Evolutionary conservation across 2,888 invertebrate genomes (phyloP).

Genomic region (Salticus scenicus): DNA sequence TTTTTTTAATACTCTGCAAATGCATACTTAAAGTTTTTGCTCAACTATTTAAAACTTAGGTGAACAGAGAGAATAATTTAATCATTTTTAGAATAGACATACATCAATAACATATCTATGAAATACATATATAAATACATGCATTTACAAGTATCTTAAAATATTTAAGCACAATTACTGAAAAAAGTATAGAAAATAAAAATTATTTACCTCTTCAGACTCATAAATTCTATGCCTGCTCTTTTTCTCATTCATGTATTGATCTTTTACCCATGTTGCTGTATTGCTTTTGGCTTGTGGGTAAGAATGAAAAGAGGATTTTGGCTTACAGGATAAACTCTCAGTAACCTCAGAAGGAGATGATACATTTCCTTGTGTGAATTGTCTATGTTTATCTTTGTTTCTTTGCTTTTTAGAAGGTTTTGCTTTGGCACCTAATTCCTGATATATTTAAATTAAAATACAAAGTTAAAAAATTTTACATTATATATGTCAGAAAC

Average conservation of each 20-base stretch:
- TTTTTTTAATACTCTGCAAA: too few species aligned
- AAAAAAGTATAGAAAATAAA: too few species aligned
- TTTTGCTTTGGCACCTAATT: constrained; percentile 1
- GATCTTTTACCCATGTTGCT: not conserved
- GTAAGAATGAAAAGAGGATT: not conserved
- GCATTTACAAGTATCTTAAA: too few species aligned
- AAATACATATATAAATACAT: too few species aligned
- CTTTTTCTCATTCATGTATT: not conserved
- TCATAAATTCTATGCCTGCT: not conserved
- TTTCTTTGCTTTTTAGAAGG: constrained; percentile 11
- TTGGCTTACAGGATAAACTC: not conserved
- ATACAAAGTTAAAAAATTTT: too few species aligned
- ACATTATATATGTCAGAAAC: too few species aligned
- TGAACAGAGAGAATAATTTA: too few species aligned
- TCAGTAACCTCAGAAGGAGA: not conserved
- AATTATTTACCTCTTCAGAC: not conserved
- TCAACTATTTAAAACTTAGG: too few species aligned
- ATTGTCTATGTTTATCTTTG: not conserved
- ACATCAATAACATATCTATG: too few species aligned
- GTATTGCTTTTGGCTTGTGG: not conserved
- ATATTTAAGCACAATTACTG: too few species aligned
- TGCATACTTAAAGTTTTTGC: too few species aligned
- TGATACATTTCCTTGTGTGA: not conserved
- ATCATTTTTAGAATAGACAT: too few species aligned
- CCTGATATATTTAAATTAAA: not conserved